A percentile compares a stretch with the other conserved stretches of the same genome.
phyloP scores from a whole-genome alignment of 2,113 vertebrate genomes.

The Hippocampus abdominalis region DNA sequence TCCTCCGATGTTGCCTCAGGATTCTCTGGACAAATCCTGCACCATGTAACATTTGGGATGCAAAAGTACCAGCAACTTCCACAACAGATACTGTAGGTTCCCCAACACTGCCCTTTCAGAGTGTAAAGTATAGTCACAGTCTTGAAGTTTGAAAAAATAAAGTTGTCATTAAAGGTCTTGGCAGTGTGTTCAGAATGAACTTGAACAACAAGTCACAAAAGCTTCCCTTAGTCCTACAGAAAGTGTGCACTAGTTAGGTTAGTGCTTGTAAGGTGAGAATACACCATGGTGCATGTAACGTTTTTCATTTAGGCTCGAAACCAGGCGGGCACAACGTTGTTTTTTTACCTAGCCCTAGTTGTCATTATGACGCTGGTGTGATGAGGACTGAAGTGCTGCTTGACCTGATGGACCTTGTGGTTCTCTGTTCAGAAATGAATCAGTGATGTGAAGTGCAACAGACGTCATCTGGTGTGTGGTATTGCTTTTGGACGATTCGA shows the following conservation, averaged over 20 bases:
- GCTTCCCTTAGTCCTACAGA: slow-evolving; percentile 70
- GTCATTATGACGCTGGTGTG: slow-evolving; percentile 42
- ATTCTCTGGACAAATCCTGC: slow-evolving; percentile 92
- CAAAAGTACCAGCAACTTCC: neutral
- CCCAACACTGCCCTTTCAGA: neutral
- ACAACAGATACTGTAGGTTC: neutral
- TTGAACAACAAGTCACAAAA: slow-evolving; percentile 75
- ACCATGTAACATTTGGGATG: slow-evolving; percentile 81
- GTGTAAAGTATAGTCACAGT: neutral
- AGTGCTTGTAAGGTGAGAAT: slow-evolving; percentile 34
- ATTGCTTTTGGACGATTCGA: slow-evolving; percentile 32
- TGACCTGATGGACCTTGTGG: slow-evolving; percentile 24
- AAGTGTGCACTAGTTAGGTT: slow-evolving; percentile 55
- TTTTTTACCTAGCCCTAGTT: neutral
- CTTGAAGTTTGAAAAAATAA: neutral
- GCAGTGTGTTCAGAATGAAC: slow-evolving; percentile 61
- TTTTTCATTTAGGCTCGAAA: slow-evolving; percentile 51
- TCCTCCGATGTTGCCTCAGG: slow-evolving; percentile 77
- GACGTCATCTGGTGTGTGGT: slow-evolving; percentile 17
- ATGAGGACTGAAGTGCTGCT: slow-evolving; percentile 17
- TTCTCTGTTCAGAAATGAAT: slow-evolving; percentile 36
- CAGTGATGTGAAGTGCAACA: neutral
- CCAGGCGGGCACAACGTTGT: slow-evolving; percentile 20
- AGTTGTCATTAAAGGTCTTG: neutral
- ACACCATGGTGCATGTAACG: slow-evolving; percentile 46